phyloP scores from a whole-genome alignment of 2,888 invertebrate species.

The Cheiracanthium punctorium region DNA sequence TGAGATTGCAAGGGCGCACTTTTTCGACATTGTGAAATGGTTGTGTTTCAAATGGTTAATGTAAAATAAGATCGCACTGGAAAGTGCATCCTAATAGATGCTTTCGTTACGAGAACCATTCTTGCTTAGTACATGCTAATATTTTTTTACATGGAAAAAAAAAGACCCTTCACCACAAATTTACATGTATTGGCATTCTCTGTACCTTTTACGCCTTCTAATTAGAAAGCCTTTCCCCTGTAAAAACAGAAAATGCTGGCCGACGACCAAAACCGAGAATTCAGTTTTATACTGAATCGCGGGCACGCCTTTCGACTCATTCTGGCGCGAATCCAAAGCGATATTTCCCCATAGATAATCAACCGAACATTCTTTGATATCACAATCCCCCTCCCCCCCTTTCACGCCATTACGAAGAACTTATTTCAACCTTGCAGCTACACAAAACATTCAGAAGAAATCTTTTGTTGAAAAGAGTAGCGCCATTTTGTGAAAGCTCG shows the following conservation, averaged over 20 bases:
- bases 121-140: no score
- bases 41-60: no score
- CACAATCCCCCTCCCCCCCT: background rate
- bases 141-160: no score
- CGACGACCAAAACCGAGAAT: constrained; percentile 12
- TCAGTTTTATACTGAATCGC: background rate
- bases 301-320: constrained; percentile 24
- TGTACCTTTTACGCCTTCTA: background rate
- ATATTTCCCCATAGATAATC: constrained; percentile 12
- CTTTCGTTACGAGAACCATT: no score
- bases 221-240: background rate
- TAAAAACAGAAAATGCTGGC: constrained; percentile 22
- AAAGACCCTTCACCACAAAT: no score
- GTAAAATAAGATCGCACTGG: no score
- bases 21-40: no score
- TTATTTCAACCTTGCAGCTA: background rate
- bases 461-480: background rate
- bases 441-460: background rate
- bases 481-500: no score
- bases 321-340: constrained; percentile 22
- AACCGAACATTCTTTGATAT: constrained; percentile 8
- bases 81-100: no score
- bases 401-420: background rate
- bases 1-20: no score
- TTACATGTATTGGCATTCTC: no score